A percentile compares a stretch with the other conserved stretches of the same genome.
phyloP scores from a whole-genome alignment of 2,113 vertebrate genomes.

The Sylvilagus bachmani region DNA sequence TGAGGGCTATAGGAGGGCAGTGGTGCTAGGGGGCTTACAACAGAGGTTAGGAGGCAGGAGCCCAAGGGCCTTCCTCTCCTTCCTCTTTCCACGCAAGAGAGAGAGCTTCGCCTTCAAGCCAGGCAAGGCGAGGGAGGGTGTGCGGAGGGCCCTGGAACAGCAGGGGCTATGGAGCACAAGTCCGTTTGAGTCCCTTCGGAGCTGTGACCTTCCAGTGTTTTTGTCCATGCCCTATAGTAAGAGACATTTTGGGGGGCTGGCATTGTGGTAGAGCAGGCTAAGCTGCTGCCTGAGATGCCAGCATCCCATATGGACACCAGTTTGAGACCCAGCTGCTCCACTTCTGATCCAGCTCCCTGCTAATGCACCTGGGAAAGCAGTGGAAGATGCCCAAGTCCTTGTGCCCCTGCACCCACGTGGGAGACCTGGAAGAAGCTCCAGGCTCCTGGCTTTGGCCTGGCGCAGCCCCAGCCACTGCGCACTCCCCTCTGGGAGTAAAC shows the following conservation, averaged over 20 bases:
- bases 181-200: not conserved
- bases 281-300: no score
- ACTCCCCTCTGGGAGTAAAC: no score
- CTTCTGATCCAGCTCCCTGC: no score
- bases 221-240: not conserved
- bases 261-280: no score
- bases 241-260: not conserved
- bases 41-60: not conserved
- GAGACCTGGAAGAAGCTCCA: no score
- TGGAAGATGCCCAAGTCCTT: no score
- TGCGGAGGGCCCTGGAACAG: not conserved
- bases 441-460: no score
- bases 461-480: no score
- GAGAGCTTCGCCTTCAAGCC: not conserved
- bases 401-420: no score
- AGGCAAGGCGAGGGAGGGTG: not conserved
- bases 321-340: no score
- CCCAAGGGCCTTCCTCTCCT: not conserved
- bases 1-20: constrained; percentile 57
- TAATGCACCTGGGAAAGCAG: no score
- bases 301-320: no score
- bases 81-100: not conserved
- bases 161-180: not conserved
- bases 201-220: not conserved
- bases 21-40: not conserved